Evolutionary conservation across 30 jellyfish, hydroid and myxozoan species (phyloP).

Genomic region (Pelagia noctiluca): DNA sequence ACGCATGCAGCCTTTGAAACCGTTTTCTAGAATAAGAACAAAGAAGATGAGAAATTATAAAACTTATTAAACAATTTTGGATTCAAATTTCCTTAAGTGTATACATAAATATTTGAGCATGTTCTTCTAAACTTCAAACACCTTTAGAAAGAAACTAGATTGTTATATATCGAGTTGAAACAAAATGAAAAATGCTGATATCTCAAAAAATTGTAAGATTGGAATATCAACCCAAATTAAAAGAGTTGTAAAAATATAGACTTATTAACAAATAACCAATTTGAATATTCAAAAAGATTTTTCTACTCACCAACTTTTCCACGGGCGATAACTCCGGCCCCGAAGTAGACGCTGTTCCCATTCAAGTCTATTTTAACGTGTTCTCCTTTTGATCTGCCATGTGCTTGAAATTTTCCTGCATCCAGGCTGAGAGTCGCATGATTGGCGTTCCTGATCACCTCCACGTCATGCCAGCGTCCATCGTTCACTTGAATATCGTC

Average conservation of each 20-base stretch:
- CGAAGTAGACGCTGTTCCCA: slow-evolving; percentile 78
- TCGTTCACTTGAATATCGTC: slow-evolving; percentile 86
- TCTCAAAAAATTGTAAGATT: too few relatives aligned
- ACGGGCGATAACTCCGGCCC: slow-evolving; percentile 81
- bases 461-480: slow-evolving; percentile 93
- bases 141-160: too few relatives aligned
- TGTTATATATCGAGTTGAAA: too few relatives aligned
- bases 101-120: too few relatives aligned
- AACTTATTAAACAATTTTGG: too few relatives aligned
- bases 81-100: too few relatives aligned
- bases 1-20: slow-evolving; percentile 93
- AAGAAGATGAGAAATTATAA: too few relatives aligned
- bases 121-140: too few relatives aligned
- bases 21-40: slow-evolving; percentile 51
- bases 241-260: too few relatives aligned
- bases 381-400: slow-evolving; percentile 91
- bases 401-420: slow-evolving; percentile 58
- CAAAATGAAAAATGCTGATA: too few relatives aligned
- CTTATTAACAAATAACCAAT: too few relatives aligned
- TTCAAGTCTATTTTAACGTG: slow-evolving; percentile 81
- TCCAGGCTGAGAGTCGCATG: slow-evolving; percentile 81
- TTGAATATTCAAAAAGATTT: background rate
- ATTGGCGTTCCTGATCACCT: slow-evolving; percentile 82
- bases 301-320: slow-evolving; percentile 59
- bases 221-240: too few relatives aligned